phyloP scores from a whole-genome alignment of 2,113 vertebrate genomes.

The Mormyrus iriodes region DNA sequence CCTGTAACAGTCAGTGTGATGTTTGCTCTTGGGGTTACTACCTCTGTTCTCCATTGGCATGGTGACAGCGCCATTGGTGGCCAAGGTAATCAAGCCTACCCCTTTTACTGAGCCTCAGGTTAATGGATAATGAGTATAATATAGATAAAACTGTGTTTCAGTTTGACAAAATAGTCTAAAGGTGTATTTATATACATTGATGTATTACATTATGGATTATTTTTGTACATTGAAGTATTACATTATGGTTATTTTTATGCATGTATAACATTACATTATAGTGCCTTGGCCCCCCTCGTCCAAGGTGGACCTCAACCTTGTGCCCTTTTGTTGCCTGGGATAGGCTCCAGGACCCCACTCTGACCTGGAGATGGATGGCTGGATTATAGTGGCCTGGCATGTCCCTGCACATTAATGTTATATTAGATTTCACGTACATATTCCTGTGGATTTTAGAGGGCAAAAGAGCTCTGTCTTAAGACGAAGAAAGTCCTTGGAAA shows the following conservation, averaged over 20 bases:
- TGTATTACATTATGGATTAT: neutral
- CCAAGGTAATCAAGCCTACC: neutral
- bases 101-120: neutral
- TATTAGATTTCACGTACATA: neutral
- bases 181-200: neutral
- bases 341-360: neutral
- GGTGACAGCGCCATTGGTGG: neutral
- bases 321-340: neutral
- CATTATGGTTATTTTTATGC: neutral
- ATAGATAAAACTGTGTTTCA: neutral
- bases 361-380: neutral
- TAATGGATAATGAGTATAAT: neutral
- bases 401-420: neutral
- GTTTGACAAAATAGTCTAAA: neutral
- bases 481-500: neutral
- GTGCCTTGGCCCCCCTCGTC: neutral
- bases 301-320: neutral
- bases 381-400: neutral
- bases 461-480: neutral
- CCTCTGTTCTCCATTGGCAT: neutral
- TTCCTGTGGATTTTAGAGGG: neutral
- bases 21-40: neutral
- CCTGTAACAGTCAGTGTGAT: neutral
- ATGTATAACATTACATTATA: neutral
- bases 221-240: neutral